Base-by-base conservation (phyloP, 2,797 vertebrate species). In the Enteromius fasciolatus region DNA sequence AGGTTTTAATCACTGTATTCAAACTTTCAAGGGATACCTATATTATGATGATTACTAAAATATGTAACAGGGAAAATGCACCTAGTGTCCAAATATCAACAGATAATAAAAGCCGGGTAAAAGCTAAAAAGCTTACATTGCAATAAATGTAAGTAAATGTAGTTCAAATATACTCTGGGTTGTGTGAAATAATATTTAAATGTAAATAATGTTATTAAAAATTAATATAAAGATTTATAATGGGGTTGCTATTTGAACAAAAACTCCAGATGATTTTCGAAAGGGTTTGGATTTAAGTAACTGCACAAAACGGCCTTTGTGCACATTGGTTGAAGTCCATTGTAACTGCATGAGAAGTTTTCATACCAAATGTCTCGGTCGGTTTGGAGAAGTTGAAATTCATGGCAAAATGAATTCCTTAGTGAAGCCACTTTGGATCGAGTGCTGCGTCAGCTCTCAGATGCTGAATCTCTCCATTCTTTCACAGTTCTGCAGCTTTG, bases 381-480 rank as follows among this genome's bases (percentile, higher is more conserved):
- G 67, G 75, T 70, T 85, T 78, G 76, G 54, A 68, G 59, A 77
- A 83, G 77, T 66, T 82, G 82, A 84, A 76, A 79, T 59, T 79
- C 28, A 44, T 81, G 82, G 75, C 36, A 9, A 83, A 80, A 74
- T 75, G 28, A 85, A 84, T 81, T 84, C 77, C 74, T 66, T 33
- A 52, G 72, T 79, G 81, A 85, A 78, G 89, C 76, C 83, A 80
- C 80, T 67, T 78, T 25, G 64, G 81, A 73, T 3, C 63, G 33
- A 61, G 81, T 84, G 88, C 74, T 54, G 68, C 88, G 83, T 77
- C 80, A 4, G 85, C 76, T 85, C 80, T 86, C 76, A 12, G 7
- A 85, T 84, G 86, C 84, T 36, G 69, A 83, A 76, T 39, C 83
- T 88, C 84, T 89, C 88, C 86, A 86, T 82, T 83, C 82, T 87